phyloP scores from a whole-genome alignment of 2,113 vertebrate genomes.

The Eclectus roratus region DNA sequence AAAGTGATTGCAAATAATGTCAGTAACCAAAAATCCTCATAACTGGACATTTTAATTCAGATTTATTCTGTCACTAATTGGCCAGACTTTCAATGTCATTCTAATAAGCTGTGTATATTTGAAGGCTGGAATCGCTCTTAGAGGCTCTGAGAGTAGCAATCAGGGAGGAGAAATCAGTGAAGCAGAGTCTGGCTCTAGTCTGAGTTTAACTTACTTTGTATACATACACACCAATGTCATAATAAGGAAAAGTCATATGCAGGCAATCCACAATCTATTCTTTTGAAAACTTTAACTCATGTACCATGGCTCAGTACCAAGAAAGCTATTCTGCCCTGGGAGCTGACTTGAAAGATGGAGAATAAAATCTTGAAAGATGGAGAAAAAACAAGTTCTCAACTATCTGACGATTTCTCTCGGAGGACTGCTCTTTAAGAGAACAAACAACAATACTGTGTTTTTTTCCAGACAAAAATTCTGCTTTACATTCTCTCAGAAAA shows the following conservation, averaged over 20 bases:
- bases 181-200: not conserved
- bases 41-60: not conserved
- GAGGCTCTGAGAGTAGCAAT: not conserved
- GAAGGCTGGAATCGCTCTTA: not conserved
- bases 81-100: not conserved
- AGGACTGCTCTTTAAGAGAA: not conserved
- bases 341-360: not conserved
- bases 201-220: not conserved
- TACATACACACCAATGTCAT: not conserved
- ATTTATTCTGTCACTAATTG: not conserved
- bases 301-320: not conserved
- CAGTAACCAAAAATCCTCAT: not conserved
- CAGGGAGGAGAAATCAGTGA: not conserved
- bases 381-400: not conserved
- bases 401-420: not conserved
- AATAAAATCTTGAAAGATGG: not conserved
- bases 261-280: not conserved
- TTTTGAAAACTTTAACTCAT: not conserved
- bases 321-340: not conserved
- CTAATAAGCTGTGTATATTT: not conserved
- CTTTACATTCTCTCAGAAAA: not conserved
- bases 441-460: not conserved
- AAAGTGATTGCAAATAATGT: fast-evolving
- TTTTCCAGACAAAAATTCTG: not conserved
- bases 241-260: not conserved